Evolutionary conservation across 1,140 invertebrate genomes (phyloP), one percentile per base, ranked within the genome.

Genomic region (Aradophagus sp.): DNA sequence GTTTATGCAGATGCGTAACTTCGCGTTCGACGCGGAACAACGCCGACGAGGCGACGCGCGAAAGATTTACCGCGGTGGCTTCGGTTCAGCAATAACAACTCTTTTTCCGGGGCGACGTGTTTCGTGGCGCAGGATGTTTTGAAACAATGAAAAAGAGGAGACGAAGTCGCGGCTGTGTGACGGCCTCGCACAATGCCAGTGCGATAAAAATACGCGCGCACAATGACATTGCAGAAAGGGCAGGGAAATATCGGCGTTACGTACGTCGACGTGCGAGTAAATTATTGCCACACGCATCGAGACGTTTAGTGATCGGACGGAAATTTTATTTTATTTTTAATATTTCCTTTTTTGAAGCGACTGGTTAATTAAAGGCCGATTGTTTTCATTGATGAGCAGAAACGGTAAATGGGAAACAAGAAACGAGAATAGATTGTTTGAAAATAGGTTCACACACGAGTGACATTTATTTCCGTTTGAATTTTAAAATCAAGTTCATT

Each of bases 61-160:
- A 34, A 61, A 63, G 61, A 72, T 72, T 72, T 66, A 65, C 55
- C 39, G 69, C 61, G 48, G 55, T 48, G 52, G 35, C 47, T 55
- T 52, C 63, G 63, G 61, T 63, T 63, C 61, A 72, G 52, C 69
- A 77, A 76, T 76, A 79, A 77, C 72, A 79, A 76, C 69, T 73
- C 61, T 76, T 79, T 71, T 63, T 55, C 56, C 58, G 50, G 56
- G 56, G 19, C 56, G 63, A 52, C 44, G 53, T 58, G 72, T 74
- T 59, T 75, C 76, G n/a, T n/a, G 41, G 69, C 42, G 58, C 32
- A 69, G 73, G 56, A 45, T 65, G 58, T 68, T 68, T 66, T 74
- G 39, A 63, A 70, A 78, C 69, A 76, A 72, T 66, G 69, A 62
- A 56, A 48, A 66, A 55, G 53, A 42, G 44, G 53, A 45, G 35